Evolutionary conservation across 2,797 vertebrate genomes (phyloP).

Genomic region (Argentina silus): DNA sequence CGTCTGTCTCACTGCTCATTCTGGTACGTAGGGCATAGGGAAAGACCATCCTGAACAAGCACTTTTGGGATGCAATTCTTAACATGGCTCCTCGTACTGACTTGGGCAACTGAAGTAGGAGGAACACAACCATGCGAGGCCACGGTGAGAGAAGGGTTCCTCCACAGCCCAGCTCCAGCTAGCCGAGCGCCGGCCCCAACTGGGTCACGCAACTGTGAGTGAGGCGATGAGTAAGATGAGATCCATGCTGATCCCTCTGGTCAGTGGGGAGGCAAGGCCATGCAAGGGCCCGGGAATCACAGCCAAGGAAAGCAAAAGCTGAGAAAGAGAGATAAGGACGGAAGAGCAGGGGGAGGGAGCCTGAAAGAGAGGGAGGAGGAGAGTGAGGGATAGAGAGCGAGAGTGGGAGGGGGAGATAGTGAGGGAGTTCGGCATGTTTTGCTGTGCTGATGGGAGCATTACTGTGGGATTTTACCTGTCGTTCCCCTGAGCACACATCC

Average conservation of each 20-base stretch:
- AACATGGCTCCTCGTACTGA: conserved; percentile 39
- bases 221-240: conserved; percentile 60
- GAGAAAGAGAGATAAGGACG: conserved; percentile 42
- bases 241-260: conserved; percentile 30
- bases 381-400: neutral
- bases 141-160: conserved; percentile 27
- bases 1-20: conserved; percentile 40
- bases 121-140: conserved; percentile 53
- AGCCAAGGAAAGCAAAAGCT: conserved; percentile 52
- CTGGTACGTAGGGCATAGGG: conserved; percentile 41
- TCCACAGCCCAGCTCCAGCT: conserved; percentile 38
- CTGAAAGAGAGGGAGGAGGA: neutral
- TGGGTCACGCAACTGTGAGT: conserved; percentile 57
- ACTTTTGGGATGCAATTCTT: conserved; percentile 46
- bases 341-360: neutral
- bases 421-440: conserved; percentile 34
- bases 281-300: conserved; percentile 61
- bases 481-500: conserved; percentile 73
- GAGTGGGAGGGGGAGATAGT: neutral
- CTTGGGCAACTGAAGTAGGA: conserved; percentile 43
- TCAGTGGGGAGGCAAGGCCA: conserved; percentile 60
- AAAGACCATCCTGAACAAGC: conserved; percentile 60
- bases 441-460: conserved; percentile 44
- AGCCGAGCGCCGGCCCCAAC: conserved; percentile 33
- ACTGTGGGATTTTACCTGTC: conserved; percentile 72